Percentiles rank a stretch among this genome's conserved stretches.
Evolutionary conservation across 1,140 invertebrate genomes (phyloP).

Genomic region (Drosophila tsacasi): DNA sequence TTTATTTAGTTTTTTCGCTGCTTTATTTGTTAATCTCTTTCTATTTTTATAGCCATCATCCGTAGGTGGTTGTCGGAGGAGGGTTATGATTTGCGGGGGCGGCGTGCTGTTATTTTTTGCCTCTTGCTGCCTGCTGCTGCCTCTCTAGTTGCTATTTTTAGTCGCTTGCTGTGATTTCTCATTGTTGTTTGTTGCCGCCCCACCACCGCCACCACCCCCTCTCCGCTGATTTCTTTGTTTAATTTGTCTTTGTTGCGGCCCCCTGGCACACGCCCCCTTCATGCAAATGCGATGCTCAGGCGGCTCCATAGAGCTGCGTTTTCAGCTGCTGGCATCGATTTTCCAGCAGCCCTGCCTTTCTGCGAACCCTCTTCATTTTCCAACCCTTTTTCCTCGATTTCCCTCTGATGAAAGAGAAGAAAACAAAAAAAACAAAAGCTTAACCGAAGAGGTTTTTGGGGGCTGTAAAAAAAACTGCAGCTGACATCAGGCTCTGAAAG

Average conservation of each 20-base stretch:
- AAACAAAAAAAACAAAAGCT: constrained; percentile 9
- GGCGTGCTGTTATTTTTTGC: constrained; percentile 46
- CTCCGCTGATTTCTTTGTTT: constrained; percentile 71
- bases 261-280: constrained; percentile 24
- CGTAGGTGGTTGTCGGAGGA: constrained; percentile 36
- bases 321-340: constrained; percentile 54
- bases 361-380: constrained; percentile 10
- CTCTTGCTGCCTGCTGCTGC: constrained; percentile 9
- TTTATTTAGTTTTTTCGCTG: constrained; percentile 24
- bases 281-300: constrained; percentile 39
- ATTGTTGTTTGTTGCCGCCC: constrained; percentile 73
- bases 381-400: constrained; percentile 32
- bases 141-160: constrained; percentile 68
- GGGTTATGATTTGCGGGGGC: constrained; percentile 37
- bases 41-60: constrained; percentile 10
- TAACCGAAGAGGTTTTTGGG: constrained; percentile 4
- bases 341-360: constrained; percentile 27
- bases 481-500: neutral
- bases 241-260: constrained; percentile 76
- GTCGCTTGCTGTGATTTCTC: constrained; percentile 77
- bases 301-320: constrained; percentile 26
- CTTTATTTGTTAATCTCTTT: constrained; percentile 3
- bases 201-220: neutral
- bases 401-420: neutral
- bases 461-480: constrained; percentile 1